Conservation (phyloP, 1,140 invertebrate species). For the Apis dorsata region DNA sequence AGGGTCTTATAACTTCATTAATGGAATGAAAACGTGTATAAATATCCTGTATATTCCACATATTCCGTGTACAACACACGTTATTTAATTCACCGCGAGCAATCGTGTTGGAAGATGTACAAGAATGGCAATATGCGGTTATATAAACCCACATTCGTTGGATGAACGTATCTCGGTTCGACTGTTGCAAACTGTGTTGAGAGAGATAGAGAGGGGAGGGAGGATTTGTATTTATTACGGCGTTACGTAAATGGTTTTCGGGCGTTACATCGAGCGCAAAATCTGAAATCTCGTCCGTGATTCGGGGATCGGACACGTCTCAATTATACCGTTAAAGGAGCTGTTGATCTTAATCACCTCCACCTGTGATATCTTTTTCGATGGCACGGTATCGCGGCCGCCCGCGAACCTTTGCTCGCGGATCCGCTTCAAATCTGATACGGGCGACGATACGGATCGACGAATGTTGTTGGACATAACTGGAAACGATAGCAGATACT, state of each 20-base stretch:
- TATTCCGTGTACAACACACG: not conserved
- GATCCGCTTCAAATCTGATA: slow-evolving; percentile 32
- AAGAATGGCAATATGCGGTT: not conserved
- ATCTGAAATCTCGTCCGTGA: slow-evolving; percentile 41
- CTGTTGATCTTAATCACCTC: slow-evolving; percentile 31
- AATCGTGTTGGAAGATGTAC: not conserved
- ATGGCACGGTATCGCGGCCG: slow-evolving; percentile 3
- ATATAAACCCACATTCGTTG: not conserved
- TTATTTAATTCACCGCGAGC: not conserved
- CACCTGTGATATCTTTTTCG: slow-evolving; percentile 3
- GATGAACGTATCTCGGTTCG: not conserved
- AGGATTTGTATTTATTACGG: slow-evolving; percentile 9
- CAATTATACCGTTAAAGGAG: slow-evolving; percentile 47
- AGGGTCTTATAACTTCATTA: too few relatives aligned
- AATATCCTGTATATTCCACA: not conserved
- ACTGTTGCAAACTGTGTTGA: not conserved
- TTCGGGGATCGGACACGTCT: slow-evolving; percentile 28
- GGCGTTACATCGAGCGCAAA: slow-evolving; percentile 23
- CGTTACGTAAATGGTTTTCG: slow-evolving; percentile 37
- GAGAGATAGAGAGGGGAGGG: not conserved
- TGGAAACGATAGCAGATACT: slow-evolving; percentile 21
- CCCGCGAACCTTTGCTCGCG: slow-evolving; percentile 11
- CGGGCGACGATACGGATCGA: slow-evolving; percentile 23
- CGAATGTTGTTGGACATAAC: slow-evolving; percentile 11
- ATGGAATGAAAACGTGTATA: not conserved